These are phyloP conservation scores for Cyclura pinguis DNA, from an alignment of 2,797 vertebrate genomes.

Conservation along the genomic window DNA sequence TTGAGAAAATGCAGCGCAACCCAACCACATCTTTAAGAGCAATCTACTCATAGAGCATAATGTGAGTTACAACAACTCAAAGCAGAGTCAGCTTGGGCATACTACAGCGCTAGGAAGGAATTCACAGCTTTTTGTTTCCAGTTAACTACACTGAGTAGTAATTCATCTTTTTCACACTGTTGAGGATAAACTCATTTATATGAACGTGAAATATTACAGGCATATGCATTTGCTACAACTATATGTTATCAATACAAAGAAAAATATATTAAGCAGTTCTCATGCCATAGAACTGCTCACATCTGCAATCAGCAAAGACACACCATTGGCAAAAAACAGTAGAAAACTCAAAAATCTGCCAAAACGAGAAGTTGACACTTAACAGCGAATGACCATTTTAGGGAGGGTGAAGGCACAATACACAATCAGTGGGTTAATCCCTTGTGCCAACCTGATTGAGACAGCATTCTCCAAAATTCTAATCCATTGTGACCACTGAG, in stretches of 20 bases:
- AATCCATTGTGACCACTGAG: too few species aligned
- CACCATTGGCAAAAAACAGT: background rate
- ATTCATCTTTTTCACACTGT: background rate
- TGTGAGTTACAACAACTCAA: background rate
- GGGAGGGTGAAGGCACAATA: too few species aligned
- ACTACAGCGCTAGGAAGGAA: background rate
- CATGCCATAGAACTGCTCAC: background rate
- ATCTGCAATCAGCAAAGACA: background rate
- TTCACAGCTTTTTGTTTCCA: background rate
- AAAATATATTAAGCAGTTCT: background rate
- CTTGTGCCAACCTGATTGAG: too few species aligned
- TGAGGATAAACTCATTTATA: background rate
- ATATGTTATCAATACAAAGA: background rate
- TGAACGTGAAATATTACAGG: too few species aligned
- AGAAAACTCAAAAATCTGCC: background rate
- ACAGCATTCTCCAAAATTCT: too few species aligned
- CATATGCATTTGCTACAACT: background rate
- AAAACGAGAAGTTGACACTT: too few species aligned
- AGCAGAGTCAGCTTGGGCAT: background rate
- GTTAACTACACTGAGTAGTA: background rate
- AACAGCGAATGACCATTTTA: too few species aligned
- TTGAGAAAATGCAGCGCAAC: background rate
- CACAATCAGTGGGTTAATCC: too few species aligned
- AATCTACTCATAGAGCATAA: background rate
- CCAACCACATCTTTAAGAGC: background rate